phyloP scores from a whole-genome alignment of 2,113 vertebrate genomes.

The Onychostruthus taczanowskii region DNA sequence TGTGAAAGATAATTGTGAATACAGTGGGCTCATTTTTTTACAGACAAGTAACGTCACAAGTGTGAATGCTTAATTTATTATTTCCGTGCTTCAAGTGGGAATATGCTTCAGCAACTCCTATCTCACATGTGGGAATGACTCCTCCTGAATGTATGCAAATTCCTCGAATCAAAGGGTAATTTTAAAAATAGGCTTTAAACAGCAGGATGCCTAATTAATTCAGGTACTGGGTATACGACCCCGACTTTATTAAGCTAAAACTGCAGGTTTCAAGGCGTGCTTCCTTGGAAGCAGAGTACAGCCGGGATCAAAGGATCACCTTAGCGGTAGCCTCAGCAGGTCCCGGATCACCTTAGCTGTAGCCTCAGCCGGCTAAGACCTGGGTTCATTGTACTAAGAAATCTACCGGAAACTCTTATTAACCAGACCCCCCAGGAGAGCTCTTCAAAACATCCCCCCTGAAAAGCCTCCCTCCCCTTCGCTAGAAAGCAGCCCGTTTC shows the following conservation, averaged over 20 bases:
- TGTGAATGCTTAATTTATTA: background rate
- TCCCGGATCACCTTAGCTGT: background rate
- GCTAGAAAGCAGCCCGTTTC: background rate
- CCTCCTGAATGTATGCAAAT: background rate
- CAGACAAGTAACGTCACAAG: background rate
- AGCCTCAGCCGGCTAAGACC: background rate
- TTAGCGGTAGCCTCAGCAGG: too few species aligned
- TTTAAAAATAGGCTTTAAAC: slow-evolving; percentile 4
- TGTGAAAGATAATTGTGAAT: background rate
- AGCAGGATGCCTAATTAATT: background rate
- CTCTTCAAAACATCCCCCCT: background rate
- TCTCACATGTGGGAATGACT: background rate
- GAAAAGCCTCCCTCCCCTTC: background rate
- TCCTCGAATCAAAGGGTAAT: background rate
- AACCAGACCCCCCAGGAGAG: background rate
- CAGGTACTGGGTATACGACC: background rate
- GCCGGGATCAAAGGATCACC: background rate
- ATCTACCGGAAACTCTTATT: background rate
- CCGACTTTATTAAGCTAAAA: background rate
- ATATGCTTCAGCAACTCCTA: background rate
- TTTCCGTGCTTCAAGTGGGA: background rate
- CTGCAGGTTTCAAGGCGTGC: background rate
- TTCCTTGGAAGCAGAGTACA: background rate
- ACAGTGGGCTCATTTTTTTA: background rate
- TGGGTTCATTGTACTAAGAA: background rate